Base-by-base conservation (phyloP, 1,140 invertebrate genomes). In the Drosophila hydei region DNA sequence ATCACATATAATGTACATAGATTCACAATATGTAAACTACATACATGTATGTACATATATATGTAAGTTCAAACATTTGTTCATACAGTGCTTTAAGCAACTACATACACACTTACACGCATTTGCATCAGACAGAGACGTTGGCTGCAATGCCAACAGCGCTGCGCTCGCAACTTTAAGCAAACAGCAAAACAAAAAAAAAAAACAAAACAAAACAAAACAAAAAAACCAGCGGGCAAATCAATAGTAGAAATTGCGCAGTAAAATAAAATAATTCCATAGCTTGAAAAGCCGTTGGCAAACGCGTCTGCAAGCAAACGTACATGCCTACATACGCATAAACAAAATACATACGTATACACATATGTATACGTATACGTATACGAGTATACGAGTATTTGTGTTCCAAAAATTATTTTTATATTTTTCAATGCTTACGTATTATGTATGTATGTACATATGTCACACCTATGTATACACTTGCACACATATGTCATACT, bases 201-300 rank as follows among this genome's bases (percentile, higher is more conserved):
- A 52, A 73, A 72, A 63, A 42, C 27, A 61, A 67, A 77, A 62
- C 70, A 50, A 55, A 48, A 42, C 21, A 70, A 63, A 43, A 45
- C 27, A 72, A 60, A 55, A 59, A 47, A 45, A 59, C 30, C 38
- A 38, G 52, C 33, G 21, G 30, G 71, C 71, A 74, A 80, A 87
- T 77, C 73, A 85, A 81, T 85, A 74, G 64, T 59, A 88, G 83
- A 87, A 87, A 87, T 87, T 87, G 81, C 81, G 81, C 81, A 87
- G 81, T 72, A 77, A 69, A 85, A 78, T 63, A 48, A 77, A 85
- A 74, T 85, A 71, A 80, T 87, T 77, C 80, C 81, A 85, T 54
- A 71, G 81, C 64, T 69, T 74, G 69, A 77, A 58, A 45, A 69
- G 50, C 50, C 68, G 72, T 83, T 87, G 77, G 71, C 58, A 77